phyloP scores from a whole-genome alignment of 2,888 invertebrate genomes.

The Sinopyrophorus schimmeli region DNA sequence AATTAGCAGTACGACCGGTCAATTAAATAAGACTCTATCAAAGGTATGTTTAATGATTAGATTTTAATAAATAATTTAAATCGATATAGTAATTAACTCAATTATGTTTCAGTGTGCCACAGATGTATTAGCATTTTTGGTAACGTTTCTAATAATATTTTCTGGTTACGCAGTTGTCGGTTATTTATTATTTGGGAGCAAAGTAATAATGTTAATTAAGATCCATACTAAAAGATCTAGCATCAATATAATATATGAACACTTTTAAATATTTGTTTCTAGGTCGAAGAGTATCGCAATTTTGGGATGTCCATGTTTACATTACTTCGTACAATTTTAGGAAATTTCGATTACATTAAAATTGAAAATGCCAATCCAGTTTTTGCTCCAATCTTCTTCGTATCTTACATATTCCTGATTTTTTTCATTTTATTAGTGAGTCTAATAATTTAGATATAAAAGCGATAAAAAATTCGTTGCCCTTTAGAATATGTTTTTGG shows the following conservation, averaged over 20 bases:
- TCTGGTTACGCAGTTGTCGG: conserved; percentile 76
- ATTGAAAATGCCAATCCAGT: conserved; percentile 68
- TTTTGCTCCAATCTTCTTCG: conserved; percentile 74
- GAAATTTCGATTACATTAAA: conserved; percentile 73
- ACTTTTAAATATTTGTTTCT: too few relatives aligned
- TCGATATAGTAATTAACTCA: not conserved
- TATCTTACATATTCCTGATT: conserved; percentile 75
- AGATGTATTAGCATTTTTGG: conserved; percentile 70
- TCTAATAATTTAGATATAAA: not conserved
- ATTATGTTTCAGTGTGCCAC: conserved; percentile 61
- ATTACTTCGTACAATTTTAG: conserved; percentile 72
- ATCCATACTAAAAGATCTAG: not conserved
- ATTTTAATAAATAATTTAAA: not conserved
- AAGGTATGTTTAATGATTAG: conserved; percentile 4
- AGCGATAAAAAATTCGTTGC: too few relatives aligned
- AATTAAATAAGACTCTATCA: conserved; percentile 68
- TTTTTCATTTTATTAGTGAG: conserved; percentile 73
- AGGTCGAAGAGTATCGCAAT: conserved; percentile 63
- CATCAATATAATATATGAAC: too few relatives aligned
- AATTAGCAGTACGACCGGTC: conserved; percentile 75
- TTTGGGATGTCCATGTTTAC: conserved; percentile 67
- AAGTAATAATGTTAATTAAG: conserved; percentile 56
- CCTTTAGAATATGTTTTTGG: conserved; percentile 84
- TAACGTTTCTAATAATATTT: conserved; percentile 79
- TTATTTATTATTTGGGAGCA: conserved; percentile 71